Evolutionary conservation across 2,113 vertebrate genomes (phyloP).

Genomic region (Chelonoidis abingdonii): DNA sequence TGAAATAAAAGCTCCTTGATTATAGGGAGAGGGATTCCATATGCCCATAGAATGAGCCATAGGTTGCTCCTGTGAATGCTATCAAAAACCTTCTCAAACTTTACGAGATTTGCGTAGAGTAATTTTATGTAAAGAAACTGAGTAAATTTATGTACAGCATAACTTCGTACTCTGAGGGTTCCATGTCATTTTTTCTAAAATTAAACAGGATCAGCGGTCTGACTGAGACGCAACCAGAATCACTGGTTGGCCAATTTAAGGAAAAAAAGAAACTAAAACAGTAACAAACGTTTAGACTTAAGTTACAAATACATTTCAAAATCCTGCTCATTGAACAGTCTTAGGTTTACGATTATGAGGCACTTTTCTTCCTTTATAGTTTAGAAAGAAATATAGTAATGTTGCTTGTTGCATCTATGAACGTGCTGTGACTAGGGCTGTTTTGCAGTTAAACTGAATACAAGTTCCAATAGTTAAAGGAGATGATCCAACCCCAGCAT

Average conservation of each 20-base stretch:
- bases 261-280: neutral
- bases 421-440: neutral
- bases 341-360: neutral
- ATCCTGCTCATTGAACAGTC: neutral
- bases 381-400: too few species aligned
- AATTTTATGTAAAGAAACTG: too few species aligned
- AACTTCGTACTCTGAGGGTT: neutral
- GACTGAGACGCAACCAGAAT: fast-evolving
- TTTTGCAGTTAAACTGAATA: neutral
- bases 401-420: neutral
- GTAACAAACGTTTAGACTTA: neutral
- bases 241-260: neutral
- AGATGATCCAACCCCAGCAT: neutral
- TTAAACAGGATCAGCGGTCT: neutral
- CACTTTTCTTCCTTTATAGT: too few species aligned
- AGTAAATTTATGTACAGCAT: neutral
- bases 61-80: too few species aligned
- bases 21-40: too few species aligned
- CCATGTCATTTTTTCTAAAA: neutral
- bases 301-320: neutral
- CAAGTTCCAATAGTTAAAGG: neutral
- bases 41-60: too few species aligned
- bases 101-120: too few species aligned
- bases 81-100: too few species aligned
- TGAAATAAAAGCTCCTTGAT: too few species aligned